Evolutionary conservation across 2,797 vertebrate species (phyloP).

Genomic region (Melanotaenia maccullochi): DNA sequence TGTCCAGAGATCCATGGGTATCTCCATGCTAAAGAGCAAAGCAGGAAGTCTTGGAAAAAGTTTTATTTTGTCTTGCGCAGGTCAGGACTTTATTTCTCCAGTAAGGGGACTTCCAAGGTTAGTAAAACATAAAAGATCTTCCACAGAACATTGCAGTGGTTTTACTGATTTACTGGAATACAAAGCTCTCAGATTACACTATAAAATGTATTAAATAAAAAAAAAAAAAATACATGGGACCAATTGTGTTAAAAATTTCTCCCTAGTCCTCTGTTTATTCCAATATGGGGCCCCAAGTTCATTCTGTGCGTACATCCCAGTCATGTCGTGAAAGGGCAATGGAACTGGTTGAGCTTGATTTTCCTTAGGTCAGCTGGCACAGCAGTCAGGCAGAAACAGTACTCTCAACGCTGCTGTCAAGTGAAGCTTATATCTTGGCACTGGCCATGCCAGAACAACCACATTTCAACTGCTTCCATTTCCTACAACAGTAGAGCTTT

Average conservation of each 20-base stretch:
- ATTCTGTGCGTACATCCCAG: slow-evolving; percentile 41
- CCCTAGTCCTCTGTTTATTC: slow-evolving; percentile 15
- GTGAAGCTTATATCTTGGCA: slow-evolving; percentile 70
- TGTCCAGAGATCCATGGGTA: slow-evolving; percentile 96
- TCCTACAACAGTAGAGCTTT: slow-evolving; percentile 71
- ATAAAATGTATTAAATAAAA: slow-evolving; percentile 8
- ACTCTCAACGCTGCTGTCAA: slow-evolving; percentile 69
- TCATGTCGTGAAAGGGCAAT: slow-evolving; percentile 39
- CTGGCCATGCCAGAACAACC: slow-evolving; percentile 63
- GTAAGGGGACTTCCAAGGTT: slow-evolving; percentile 97
- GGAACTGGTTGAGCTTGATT: slow-evolving; percentile 78
- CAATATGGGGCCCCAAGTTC: slow-evolving; percentile 43
- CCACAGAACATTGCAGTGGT: background rate
- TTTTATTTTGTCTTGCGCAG: slow-evolving; percentile 94
- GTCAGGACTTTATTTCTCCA: slow-evolving; percentile 98
- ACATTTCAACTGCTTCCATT: slow-evolving; percentile 63
- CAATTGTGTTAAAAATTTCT: background rate
- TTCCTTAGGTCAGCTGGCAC: slow-evolving; percentile 70
- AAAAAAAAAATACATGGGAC: slow-evolving; percentile 1
- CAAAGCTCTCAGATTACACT: background rate
- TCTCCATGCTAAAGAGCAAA: slow-evolving; percentile 93
- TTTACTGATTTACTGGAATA: background rate
- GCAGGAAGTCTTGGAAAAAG: slow-evolving; percentile 96
- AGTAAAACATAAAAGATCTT: slow-evolving; percentile 38
- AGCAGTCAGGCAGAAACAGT: slow-evolving; percentile 63